Evolutionary conservation across 2,113 vertebrate genomes (phyloP).

Genomic region (Chlorocebus sabaeus): DNA sequence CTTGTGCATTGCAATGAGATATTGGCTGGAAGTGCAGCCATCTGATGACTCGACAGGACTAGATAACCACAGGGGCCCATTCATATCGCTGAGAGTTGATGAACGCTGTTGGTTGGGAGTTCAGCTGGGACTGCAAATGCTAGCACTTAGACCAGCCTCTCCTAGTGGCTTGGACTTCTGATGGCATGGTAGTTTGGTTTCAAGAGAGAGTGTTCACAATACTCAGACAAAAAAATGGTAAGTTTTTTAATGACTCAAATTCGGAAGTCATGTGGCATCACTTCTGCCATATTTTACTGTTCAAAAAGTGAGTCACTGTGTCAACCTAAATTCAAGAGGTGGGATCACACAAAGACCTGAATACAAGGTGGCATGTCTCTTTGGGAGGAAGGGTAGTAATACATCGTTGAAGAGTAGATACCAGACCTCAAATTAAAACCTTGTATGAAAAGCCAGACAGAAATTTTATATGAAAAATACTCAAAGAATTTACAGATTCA

Average conservation of each 20-base stretch:
- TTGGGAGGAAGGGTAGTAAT: not conserved
- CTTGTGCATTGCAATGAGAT: accelerated
- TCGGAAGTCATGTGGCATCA: not conserved
- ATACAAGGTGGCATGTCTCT: not conserved
- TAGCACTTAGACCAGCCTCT: not conserved
- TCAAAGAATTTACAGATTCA: not conserved
- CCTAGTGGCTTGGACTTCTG: not conserved
- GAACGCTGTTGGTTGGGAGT: not conserved
- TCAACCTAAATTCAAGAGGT: not conserved
- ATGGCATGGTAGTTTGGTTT: not conserved
- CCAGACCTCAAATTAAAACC: not conserved
- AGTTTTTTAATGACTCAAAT: not conserved
- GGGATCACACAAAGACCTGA: not conserved
- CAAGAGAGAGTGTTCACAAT: not conserved
- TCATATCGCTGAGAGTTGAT: not conserved
- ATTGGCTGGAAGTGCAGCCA: not conserved
- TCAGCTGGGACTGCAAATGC: not conserved
- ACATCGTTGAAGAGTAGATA: not conserved
- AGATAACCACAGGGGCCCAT: not conserved
- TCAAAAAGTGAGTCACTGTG: not conserved
- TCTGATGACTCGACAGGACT: not conserved
- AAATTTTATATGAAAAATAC: not conserved
- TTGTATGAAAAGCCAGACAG: not conserved
- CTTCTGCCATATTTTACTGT: not conserved
- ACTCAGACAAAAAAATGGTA: not conserved